phyloP scores from a whole-genome alignment of 1,140 invertebrate genomes.

The Pteromalus puparum region DNA sequence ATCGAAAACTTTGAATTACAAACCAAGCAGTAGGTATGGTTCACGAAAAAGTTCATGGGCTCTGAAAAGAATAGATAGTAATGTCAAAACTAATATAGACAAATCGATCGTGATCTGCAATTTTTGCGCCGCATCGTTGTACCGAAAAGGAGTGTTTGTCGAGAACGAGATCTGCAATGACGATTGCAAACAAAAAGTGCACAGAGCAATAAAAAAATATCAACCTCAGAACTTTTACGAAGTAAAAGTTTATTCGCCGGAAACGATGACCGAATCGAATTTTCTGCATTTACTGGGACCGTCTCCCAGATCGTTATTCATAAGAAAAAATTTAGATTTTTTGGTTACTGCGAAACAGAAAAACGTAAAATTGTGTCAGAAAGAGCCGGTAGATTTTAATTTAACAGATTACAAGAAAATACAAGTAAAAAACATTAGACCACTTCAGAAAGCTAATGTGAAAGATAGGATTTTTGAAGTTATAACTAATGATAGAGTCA shows the following conservation, averaged over 20 bases:
- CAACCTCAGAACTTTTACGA: neutral
- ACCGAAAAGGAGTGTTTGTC: slow-evolving; percentile 8
- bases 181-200: slow-evolving; percentile 35
- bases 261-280: slow-evolving; percentile 38
- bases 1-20: slow-evolving; percentile 61
- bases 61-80: slow-evolving; percentile 27
- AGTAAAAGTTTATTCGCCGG: neutral
- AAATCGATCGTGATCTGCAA: slow-evolving; percentile 1
- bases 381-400: slow-evolving; percentile 49
- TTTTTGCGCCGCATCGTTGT: slow-evolving; percentile 18
- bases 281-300: slow-evolving; percentile 50
- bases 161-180: neutral
- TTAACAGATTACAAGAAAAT: slow-evolving; percentile 43
- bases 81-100: neutral
- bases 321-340: slow-evolving; percentile 51
- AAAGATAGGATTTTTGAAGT: slow-evolving; percentile 60
- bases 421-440: neutral
- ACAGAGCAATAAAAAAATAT: slow-evolving; percentile 27
- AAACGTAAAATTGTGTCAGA: slow-evolving; percentile 31
- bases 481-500: slow-evolving; percentile 62
- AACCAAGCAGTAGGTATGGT: slow-evolving; percentile 65
- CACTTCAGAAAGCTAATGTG: neutral
- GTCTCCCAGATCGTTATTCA: slow-evolving; percentile 53
- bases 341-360: slow-evolving; percentile 21
- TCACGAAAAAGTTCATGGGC: neutral